Evolutionary conservation across 2,113 vertebrate genomes (phyloP), one percentile per base, ranked within the genome.

Genomic region (Acanthisitta chloris): DNA sequence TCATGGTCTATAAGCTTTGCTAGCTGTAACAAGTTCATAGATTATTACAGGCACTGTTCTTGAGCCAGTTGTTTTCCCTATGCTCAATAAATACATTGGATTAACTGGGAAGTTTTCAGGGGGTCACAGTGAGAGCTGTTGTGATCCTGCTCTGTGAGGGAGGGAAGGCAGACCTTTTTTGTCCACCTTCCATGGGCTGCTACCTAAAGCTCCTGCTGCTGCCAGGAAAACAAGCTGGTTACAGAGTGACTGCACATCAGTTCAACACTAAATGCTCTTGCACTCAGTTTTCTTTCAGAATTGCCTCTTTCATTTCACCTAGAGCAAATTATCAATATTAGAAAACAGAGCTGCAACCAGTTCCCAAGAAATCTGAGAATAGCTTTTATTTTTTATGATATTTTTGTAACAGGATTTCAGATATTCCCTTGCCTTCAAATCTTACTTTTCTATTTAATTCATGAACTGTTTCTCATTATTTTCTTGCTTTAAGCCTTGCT

Each of bases 171-270:
- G 51, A 65, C 43, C 54, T 58, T 28, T 28, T 70, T 81, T 84
- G 58, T 62, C 52, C 86, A 48, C 65, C 24, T 86, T 92, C 84
- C 51, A 38, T 1, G 54, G 81, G 94, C 10, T 93, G 48, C 57
- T 73, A 25, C 83, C 73, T 93, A 72, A 46, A 96, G 76, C 55
- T 96, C 34, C 90, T 90, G 78, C 94, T 95, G 31, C 65, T 51
- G 3, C 58, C 90, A 88, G 78, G 77, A 89, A 93, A 61, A 52
- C 9, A 52, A 95, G 65, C 14, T 46, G 64, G 24, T 34, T 59
- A 36, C 28, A 21, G 17, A 66, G 58, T 36, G 29, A 45, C 26
- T 48, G 48, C 16, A 66, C 28, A 4, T 89, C 93, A 59, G 52
- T 92, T 59, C 52, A 90, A 77, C 14, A 31, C 28, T 69, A 94